These are phyloP conservation scores for Sarcophaga rosellei DNA, from an alignment of 2,888 invertebrate species.

Conservation along the genomic window DNA sequence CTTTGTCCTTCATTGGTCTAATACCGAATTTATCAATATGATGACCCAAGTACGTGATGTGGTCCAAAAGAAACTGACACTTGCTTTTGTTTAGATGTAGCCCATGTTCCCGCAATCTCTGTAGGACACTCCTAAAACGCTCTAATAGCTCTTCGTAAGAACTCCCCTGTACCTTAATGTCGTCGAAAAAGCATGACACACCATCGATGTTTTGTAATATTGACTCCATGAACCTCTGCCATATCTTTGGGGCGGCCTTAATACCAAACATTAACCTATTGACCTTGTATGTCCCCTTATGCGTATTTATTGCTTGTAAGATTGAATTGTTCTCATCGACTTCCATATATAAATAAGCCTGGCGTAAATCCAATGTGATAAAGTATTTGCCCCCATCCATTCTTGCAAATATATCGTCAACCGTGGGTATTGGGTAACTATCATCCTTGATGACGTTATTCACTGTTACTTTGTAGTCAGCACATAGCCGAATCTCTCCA, in stretches of 20 bases:
- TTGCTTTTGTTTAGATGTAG: constrained; percentile 24
- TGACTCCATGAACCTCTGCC: constrained; percentile 73
- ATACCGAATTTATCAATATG: constrained; percentile 38
- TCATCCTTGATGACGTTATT: constrained; percentile 40
- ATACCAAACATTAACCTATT: constrained; percentile 73
- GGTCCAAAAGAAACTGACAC: constrained; percentile 21
- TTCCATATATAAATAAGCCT: constrained; percentile 74
- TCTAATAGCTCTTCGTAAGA: constrained; percentile 10
- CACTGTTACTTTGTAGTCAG: constrained; percentile 45
- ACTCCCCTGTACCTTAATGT: not conserved
- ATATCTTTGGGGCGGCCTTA: constrained; percentile 71
- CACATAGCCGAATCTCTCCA: constrained; percentile 46
- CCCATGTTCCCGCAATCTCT: not conserved
- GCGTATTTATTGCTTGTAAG: constrained; percentile 71
- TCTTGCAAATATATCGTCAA: not conserved
- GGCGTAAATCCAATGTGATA: constrained; percentile 15
- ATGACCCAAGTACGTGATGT: constrained; percentile 37
- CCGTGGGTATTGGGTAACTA: constrained; percentile 48
- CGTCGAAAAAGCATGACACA: too few species aligned
- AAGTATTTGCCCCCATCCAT: too few species aligned
- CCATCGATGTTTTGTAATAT: constrained; percentile 67
- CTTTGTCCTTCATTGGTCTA: constrained; percentile 42
- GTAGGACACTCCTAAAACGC: not conserved
- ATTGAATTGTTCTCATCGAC: constrained; percentile 70
- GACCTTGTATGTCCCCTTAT: constrained; percentile 55